Evolutionary conservation across 2,113 vertebrate species (phyloP), one percentile per base, ranked within the genome.

Genomic region (Cervus canadensis): DNA sequence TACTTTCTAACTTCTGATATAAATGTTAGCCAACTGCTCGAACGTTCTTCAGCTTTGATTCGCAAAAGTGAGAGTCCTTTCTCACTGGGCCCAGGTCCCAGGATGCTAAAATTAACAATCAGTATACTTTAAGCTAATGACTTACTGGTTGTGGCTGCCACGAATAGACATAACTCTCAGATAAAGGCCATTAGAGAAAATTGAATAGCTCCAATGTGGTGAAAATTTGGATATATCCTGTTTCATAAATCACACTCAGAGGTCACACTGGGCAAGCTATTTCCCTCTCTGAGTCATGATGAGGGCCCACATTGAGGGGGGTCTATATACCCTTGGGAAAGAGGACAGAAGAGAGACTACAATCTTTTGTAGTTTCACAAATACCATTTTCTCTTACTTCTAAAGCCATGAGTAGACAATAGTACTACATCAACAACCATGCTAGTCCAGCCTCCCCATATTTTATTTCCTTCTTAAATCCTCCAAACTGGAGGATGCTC

Each of bases 101-200:
- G 88, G 95, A 96, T 95, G 89, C 86, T 82, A 89, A 98, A 91
- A 98, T 98, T 97, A 98, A 91, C 4, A 0, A 89, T 96, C 93
- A 97, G 95, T 97, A 98, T 97, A 97, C 98, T 98, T 96, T 88
- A 96, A 96, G 93, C 94, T 98, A 97, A 98, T 97, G 97, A 97
- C 97, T 98, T 98, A 97, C 97, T 97, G 98, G 95, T 98, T 97
- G 95, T 98, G 98, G 94, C 97, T 98, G 96, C 94, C 96, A 82
- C 21, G 62, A 97, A 81, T 90, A 98, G 98, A n/a, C 98, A 98
- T 98, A 98, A 99, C 90, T 99, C 98, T 99, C 95, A 95, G 95
- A 97, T 98, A 98, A 98, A 99, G 97, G 96, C 98, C 98, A 98
- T 99, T 99, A 99, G 86, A 97, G 98, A 98, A 99, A 98, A 99